Evolutionary conservation across 1,140 invertebrate genomes (phyloP), one percentile per base, ranked within the genome.

Genomic region (Drosophila nebulosa): DNA sequence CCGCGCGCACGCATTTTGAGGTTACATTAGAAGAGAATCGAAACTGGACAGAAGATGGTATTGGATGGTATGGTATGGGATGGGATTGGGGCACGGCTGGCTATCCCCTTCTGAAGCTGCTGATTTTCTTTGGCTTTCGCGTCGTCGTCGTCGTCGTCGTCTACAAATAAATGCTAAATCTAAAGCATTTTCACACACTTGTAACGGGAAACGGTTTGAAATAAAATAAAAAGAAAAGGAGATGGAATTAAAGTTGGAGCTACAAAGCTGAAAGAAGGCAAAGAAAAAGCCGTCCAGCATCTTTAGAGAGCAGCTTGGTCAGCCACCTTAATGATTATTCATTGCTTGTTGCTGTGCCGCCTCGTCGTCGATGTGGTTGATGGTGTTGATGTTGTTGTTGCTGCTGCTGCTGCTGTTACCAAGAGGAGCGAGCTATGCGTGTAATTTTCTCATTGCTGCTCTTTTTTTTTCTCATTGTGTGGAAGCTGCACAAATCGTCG

Each of bases 131-230:
- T 42, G 51, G 57, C 56, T 77, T 14, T 39, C 21, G 35, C 18
- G n/a, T 22, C 10, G 30, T 24, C 24, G 24, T 24, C 24, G 24
- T 24, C 24, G 24, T 24, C 32, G 22, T 62, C 42, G 64, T 83
- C 52, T 81, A 85, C 83, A 84, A 80, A 84, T 84, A 86, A 86
- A 84, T 84, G 80, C 78, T 84, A 86, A 84, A 84, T 84, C 80
- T 84, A 86, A 86, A 78, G 78, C 83, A 88, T 86, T 86, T 86
- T 86, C 81, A 86, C 81, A 86, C 81, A 86, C 83, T 88, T 78
- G 81, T 86, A 86, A 86, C 81, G 81, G 81, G 84, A 85, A 74
- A 74, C 39, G 16, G 39, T 46, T 78, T 65, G 69, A 36, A 77
- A 58, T 39, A 50, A 26, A 61, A 24, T 27, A 60, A 50, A 35